Conservation (phyloP, 2,888 invertebrate species). For the Quadroppia sp. region DNA sequence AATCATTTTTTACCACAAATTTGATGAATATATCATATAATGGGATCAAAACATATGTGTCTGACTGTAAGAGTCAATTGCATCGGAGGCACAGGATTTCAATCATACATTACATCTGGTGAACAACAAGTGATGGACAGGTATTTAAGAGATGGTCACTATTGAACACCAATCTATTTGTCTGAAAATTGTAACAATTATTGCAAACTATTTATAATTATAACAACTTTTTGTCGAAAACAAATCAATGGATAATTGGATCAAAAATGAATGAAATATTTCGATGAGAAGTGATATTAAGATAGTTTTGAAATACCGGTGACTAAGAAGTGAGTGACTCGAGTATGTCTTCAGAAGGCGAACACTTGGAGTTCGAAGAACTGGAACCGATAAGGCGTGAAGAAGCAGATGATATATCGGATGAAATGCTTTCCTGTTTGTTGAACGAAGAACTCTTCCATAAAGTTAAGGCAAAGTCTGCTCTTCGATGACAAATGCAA, state of each 20-base stretch:
- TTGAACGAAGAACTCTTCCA: conserved; percentile 23
- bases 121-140: conserved; percentile 6
- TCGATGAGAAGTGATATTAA: too few species aligned
- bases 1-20: conserved; percentile 7
- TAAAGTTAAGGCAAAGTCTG: conserved; percentile 29
- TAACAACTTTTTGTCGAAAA: too few species aligned
- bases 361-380: conserved; percentile 37
- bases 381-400: conserved; percentile 42
- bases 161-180: not conserved
- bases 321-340: conserved; percentile 15
- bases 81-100: conserved; percentile 36
- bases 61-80: conserved; percentile 7
- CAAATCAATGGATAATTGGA: not conserved
- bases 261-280: not conserved
- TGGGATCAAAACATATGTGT: not conserved
- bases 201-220: too few species aligned
- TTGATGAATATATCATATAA: not conserved
- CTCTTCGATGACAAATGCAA: conserved; percentile 42
- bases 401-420: conserved; percentile 42
- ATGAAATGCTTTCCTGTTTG: conserved; percentile 40
- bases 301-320: not conserved
- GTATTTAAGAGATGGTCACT: too few species aligned
- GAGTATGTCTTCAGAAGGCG: conserved; percentile 30
- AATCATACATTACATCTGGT: not conserved
- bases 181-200: too few species aligned